Base-by-base conservation (phyloP, 2,113 vertebrate genomes). In the Bucco capensis region DNA sequence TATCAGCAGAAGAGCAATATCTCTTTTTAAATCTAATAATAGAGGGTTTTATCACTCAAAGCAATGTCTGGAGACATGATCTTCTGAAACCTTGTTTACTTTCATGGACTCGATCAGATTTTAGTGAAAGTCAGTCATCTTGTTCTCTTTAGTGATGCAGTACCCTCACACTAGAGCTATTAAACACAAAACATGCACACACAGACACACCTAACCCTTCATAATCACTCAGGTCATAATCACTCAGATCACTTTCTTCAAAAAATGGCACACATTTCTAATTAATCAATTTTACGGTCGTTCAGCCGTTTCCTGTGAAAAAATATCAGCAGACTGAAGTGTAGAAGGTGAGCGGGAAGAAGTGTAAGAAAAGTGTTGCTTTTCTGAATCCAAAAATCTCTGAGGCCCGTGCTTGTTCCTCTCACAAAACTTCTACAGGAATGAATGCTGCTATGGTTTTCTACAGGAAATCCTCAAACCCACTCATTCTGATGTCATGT, bases 381-480 rank as follows among this genome's bases (percentile, higher is more conserved):
- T 83, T 95, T 77, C 56, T 46, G 31, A 83, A 53, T 77, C 53
- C 72, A 86, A 76, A 85, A 82, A 64, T 88, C 60, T 83, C 83
- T 87, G 54, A 82, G 84, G 66, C 79, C 57, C 7, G 0, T 51
- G 72, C 86, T 75, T 87, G 90, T 86, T 77, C 87, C 66, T 90
- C 58, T 85, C 87, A 88, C 77, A 94, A 94, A 11, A 46, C 64
- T 89, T 44, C 77, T 94, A 67, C 76, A 81, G 87, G 82, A 95
- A 97, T 97, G 70, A 97, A 97, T 96, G 91, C 57, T 44, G 87
- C 94, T 94, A 94, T 94, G 93, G 93, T 94, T 95, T 94, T 96
- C 89, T 93, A 88, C 95, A 97, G 96, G 96, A 97, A 97, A 97
- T 93, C 96, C 94, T 96, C 90, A 92, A 97, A 66, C 78, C 78